A percentile compares a stretch with the other conserved stretches of the same genome.
phyloP scores from a whole-genome alignment of 1,140 invertebrate species.

The Drosophila setifemur region DNA sequence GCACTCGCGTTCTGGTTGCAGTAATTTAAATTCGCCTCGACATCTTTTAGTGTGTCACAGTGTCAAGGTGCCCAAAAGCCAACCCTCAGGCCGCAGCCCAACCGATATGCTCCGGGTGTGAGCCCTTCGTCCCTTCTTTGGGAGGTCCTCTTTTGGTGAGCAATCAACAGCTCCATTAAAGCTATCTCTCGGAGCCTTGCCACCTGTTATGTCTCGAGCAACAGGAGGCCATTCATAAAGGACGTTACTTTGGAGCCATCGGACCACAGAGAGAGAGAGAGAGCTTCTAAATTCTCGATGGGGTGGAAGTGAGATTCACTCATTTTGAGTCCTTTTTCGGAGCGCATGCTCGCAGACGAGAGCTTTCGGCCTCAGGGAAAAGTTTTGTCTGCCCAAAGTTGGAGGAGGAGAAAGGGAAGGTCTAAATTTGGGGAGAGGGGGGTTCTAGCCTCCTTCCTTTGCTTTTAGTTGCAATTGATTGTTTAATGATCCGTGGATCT shows the following conservation, averaged over 20 bases:
- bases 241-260: slow-evolving; percentile 23
- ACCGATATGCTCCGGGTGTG: slow-evolving; percentile 25
- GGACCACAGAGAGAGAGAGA: slow-evolving; percentile 11
- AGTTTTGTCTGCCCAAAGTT: not conserved
- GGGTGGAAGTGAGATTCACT: slow-evolving; percentile 3
- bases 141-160: slow-evolving; percentile 6
- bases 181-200: slow-evolving; percentile 57
- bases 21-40: slow-evolving; percentile 46
- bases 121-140: slow-evolving; percentile 6
- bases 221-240: slow-evolving; percentile 78
- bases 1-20: slow-evolving; percentile 12
- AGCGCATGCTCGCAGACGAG: slow-evolving; percentile 46
- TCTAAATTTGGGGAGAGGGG: not conserved
- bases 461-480: not conserved
- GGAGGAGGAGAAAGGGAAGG: not conserved
- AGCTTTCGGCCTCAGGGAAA: slow-evolving; percentile 29
- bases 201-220: slow-evolving; percentile 73
- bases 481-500: slow-evolving; percentile 7
- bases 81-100: slow-evolving; percentile 41
- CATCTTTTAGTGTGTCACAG: slow-evolving; percentile 62
- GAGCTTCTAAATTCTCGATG: slow-evolving; percentile 1
- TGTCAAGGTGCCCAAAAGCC: slow-evolving; percentile 64
- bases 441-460: not conserved
- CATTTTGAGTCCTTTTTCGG: slow-evolving; percentile 14
- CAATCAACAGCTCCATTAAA: slow-evolving; percentile 51